phyloP scores from a whole-genome alignment of 2,797 vertebrate genomes.

The Macropus fuliginosus region DNA sequence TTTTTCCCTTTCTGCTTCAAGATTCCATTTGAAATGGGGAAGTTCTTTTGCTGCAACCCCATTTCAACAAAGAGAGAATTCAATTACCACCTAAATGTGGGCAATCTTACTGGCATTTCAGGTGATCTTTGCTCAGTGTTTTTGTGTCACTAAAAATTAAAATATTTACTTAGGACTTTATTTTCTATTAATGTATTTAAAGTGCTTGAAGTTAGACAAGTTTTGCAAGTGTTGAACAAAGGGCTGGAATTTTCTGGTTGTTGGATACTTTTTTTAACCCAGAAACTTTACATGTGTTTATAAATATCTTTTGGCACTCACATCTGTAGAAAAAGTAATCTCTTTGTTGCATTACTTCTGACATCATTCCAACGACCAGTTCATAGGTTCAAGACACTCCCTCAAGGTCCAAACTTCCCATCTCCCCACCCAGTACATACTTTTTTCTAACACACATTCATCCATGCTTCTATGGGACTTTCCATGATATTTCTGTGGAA shows the following conservation, averaged over 20 bases:
- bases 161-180: conserved; percentile 37
- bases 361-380: conserved; percentile 31
- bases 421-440: fast-evolving
- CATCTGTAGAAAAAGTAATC: conserved; percentile 3
- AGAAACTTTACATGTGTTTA: conserved; percentile 19
- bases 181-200: conserved; percentile 48
- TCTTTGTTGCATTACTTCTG: conserved; percentile 46
- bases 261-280: conserved; percentile 10
- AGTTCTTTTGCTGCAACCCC: not conserved
- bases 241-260: conserved; percentile 18
- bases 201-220: conserved; percentile 62
- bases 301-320: not conserved
- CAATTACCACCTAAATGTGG: not conserved
- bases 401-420: not conserved
- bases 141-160: conserved; percentile 45
- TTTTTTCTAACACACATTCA: not conserved
- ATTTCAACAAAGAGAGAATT: conserved; percentile 7
- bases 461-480: not conserved
- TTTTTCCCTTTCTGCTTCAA: not conserved
- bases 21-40: not conserved
- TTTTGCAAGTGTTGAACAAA: conserved; percentile 73
- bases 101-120: not conserved
- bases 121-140: conserved; percentile 25
- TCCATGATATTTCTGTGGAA: not conserved
- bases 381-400: not conserved